Conservation (phyloP, 2,888 invertebrate genomes). For the Trileptium ribeirensis region DNA sequence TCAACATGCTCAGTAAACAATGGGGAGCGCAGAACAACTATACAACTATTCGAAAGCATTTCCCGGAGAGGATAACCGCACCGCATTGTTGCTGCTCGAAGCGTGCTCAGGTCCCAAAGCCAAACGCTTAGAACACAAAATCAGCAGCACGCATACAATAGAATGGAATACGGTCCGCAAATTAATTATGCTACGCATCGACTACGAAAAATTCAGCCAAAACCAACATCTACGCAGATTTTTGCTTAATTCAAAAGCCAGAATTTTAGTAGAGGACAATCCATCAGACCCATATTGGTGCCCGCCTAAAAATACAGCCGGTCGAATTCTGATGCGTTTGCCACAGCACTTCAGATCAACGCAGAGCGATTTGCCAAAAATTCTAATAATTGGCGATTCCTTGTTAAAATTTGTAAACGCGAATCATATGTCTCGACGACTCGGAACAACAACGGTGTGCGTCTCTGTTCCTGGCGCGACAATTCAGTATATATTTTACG, state of each 20-base stretch:
- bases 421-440: not conserved
- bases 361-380: not conserved
- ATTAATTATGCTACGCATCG: not conserved
- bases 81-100: not conserved
- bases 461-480: not conserved
- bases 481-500: not conserved
- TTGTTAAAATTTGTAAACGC: not conserved
- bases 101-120: not conserved
- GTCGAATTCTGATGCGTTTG: not conserved
- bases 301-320: not conserved
- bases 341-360: not conserved
- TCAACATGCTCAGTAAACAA: not conserved
- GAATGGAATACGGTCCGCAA: not conserved
- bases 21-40: not conserved
- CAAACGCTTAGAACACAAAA: not conserved
- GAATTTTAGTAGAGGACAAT: not conserved
- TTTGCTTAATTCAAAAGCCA: not conserved
- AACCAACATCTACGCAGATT: not conserved
- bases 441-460: not conserved
- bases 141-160: not conserved
- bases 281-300: not conserved
- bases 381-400: not conserved
- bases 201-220: not conserved
- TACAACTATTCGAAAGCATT: not conserved
- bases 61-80: not conserved